Evolutionary conservation across 2,113 vertebrate genomes (phyloP).

Genomic region (Lagopus muta): DNA sequence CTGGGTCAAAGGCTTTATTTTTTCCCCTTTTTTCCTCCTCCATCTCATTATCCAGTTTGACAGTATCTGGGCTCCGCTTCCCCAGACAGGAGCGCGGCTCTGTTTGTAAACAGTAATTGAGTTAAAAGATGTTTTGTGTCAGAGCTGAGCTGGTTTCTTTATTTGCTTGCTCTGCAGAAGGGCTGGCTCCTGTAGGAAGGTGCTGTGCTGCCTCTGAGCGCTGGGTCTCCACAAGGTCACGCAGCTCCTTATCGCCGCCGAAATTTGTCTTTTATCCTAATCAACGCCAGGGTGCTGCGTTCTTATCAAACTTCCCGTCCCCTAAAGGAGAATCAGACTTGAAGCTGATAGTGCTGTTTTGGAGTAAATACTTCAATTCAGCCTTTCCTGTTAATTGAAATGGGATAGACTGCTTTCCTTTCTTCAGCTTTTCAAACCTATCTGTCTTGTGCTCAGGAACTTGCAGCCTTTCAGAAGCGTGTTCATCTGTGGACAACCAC

Average conservation of each 20-base stretch:
- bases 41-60: conserved; percentile 46
- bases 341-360: conserved; percentile 22
- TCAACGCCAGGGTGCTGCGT: conserved; percentile 14
- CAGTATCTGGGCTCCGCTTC: conserved; percentile 62
- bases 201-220: background rate
- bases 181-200: background rate
- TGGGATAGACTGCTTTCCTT: background rate
- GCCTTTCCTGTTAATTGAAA: conserved; percentile 25
- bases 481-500: background rate
- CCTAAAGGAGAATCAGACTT: conserved; percentile 47
- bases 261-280: conserved; percentile 22
- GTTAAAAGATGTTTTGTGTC: conserved; percentile 62
- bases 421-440: background rate
- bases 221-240: background rate
- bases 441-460: background rate
- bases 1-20: background rate
- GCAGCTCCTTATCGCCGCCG: conserved; percentile 39
- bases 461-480: background rate
- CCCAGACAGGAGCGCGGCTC: conserved; percentile 29
- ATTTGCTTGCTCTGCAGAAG: background rate
- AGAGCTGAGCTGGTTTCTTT: conserved; percentile 15
- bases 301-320: conserved; percentile 56
- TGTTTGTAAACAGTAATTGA: conserved; percentile 61
- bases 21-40: background rate
- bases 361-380: conserved; percentile 41